Evolutionary conservation across 1,140 invertebrate species (phyloP).

Genomic region (Procambarus clarkii): DNA sequence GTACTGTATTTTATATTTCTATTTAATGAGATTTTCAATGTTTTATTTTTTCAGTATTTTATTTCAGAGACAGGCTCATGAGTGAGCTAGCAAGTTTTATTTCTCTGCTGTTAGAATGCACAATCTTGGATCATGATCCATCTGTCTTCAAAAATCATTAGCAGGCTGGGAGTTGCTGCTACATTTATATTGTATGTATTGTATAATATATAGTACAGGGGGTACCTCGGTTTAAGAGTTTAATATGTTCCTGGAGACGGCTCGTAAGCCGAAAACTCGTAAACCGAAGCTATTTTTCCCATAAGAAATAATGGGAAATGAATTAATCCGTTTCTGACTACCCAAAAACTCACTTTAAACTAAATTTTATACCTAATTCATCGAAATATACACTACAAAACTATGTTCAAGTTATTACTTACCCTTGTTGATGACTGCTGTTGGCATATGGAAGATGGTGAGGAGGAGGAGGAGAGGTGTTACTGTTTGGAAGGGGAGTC

Average conservation of each 20-base stretch:
- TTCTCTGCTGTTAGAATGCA: neutral
- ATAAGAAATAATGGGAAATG: neutral
- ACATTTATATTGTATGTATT: neutral
- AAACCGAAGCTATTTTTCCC: too few species aligned
- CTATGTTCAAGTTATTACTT: too few species aligned
- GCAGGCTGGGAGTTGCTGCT: neutral
- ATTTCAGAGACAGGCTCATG: neutral
- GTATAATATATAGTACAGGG: neutral
- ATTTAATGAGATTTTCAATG: neutral
- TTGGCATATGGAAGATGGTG: too few species aligned
- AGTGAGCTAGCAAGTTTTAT: neutral
- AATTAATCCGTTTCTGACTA: too few species aligned
- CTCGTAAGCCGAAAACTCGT: too few species aligned
- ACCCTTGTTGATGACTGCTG: too few species aligned
- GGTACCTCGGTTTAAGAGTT: too few species aligned
- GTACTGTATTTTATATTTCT: neutral
- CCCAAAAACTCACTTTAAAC: too few species aligned
- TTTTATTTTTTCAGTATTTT: neutral
- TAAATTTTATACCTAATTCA: neutral
- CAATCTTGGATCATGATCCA: neutral
- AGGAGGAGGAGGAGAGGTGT: too few species aligned
- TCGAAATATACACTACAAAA: too few species aligned
- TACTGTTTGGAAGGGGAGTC: too few species aligned
- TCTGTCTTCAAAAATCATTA: neutral
- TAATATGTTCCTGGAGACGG: too few species aligned